Evolutionary conservation across 2,888 invertebrate species (phyloP).

Genomic region (Anaspis maculata): DNA sequence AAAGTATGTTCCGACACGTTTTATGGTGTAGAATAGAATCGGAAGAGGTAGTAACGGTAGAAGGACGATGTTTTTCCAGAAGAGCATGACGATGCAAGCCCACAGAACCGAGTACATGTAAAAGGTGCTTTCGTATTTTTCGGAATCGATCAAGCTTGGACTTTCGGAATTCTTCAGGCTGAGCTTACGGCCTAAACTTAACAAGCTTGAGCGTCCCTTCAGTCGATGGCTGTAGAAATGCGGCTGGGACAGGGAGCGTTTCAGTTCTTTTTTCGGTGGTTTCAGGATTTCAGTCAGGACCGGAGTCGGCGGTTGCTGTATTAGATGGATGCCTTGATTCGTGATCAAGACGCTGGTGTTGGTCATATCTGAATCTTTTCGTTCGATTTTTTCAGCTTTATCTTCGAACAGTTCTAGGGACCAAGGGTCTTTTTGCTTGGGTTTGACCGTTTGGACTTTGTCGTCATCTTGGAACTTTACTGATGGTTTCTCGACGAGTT

Average conservation of each 20-base stretch:
- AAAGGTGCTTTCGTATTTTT: slow-evolving; percentile 53
- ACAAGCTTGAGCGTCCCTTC: slow-evolving; percentile 16
- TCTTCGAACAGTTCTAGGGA: slow-evolving; percentile 36
- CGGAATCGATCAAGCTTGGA: slow-evolving; percentile 32
- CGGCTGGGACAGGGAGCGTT: slow-evolving; percentile 36
- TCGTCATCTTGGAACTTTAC: slow-evolving; percentile 9
- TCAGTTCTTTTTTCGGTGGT: slow-evolving; percentile 21
- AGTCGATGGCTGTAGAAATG: slow-evolving; percentile 20
- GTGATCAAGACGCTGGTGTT: slow-evolving; percentile 30
- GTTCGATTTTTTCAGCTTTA: slow-evolving; percentile 15
- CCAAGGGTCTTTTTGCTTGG: slow-evolving; percentile 32
- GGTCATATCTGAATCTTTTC: slow-evolving; percentile 17
- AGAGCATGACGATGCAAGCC: slow-evolving; percentile 71
- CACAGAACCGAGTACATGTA: slow-evolving; percentile 74
- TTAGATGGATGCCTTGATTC: slow-evolving; percentile 32
- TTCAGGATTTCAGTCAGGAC: slow-evolving; percentile 12
- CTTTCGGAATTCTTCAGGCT: slow-evolving; percentile 19
- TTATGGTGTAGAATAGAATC: slow-evolving; percentile 60
- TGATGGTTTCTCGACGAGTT: too few relatives aligned
- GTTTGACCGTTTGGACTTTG: slow-evolving; percentile 2
- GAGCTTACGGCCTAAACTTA: slow-evolving; percentile 18
- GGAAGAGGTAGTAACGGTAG: slow-evolving; percentile 71
- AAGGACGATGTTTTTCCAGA: slow-evolving; percentile 82
- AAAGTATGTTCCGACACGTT: slow-evolving; percentile 45
- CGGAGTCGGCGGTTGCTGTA: slow-evolving; percentile 19